A percentile compares a stretch with the other conserved stretches of the same genome.
Conservation (phyloP, 1,140 invertebrate species). For the Brachionus angularis region DNA sequence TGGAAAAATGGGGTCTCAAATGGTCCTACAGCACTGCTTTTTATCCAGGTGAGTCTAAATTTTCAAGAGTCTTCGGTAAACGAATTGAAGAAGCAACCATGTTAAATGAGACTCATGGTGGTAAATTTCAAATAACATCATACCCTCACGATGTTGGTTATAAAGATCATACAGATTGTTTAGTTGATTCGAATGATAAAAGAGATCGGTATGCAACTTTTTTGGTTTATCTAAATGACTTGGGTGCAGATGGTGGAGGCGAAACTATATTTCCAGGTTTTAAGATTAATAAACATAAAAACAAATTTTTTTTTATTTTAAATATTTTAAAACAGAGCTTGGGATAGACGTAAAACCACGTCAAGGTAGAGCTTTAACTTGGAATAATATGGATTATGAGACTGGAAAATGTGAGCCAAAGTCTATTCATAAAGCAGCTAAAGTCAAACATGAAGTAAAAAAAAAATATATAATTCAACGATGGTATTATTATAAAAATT, state of each 20-base stretch:
- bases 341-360: slow-evolving; percentile 55
- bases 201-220: slow-evolving; percentile 53
- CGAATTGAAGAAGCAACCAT: slow-evolving; percentile 51
- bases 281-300: neutral
- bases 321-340: slow-evolving; percentile 50
- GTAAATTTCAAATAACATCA: slow-evolving; percentile 57
- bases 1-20: slow-evolving; percentile 50
- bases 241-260: slow-evolving; percentile 49
- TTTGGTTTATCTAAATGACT: slow-evolving; percentile 53
- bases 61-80: slow-evolving; percentile 50
- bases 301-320: neutral
- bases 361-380: slow-evolving; percentile 53
- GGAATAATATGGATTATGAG: slow-evolving; percentile 55
- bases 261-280: slow-evolving; percentile 56
- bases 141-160: slow-evolving; percentile 49
- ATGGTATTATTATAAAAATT: slow-evolving; percentile 58
- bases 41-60: slow-evolving; percentile 55
- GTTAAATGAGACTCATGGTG: slow-evolving; percentile 51
- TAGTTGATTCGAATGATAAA: slow-evolving; percentile 47
- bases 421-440: slow-evolving; percentile 51
- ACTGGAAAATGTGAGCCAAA: slow-evolving; percentile 52
- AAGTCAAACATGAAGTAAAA: slow-evolving; percentile 49
- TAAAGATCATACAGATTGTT: slow-evolving; percentile 55
- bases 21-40: slow-evolving; percentile 57
- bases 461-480: slow-evolving; percentile 55